phyloP scores from a whole-genome alignment of 2,113 vertebrate species.

The Mus musculus region DNA sequence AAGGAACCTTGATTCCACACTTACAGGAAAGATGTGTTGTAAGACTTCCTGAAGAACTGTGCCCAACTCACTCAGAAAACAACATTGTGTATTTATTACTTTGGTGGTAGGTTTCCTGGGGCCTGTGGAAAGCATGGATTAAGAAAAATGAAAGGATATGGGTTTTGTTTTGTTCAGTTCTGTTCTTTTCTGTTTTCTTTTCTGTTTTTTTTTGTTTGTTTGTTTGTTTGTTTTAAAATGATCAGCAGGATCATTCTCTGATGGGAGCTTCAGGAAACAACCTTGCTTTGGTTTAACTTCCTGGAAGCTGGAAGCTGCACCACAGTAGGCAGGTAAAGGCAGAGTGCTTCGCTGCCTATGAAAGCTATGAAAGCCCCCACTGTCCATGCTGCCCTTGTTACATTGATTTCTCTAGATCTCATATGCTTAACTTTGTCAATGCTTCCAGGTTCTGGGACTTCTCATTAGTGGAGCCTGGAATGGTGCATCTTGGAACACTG shows the following conservation, averaged over 20 bases:
- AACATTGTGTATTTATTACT: fast-evolving
- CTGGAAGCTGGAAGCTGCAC: background rate
- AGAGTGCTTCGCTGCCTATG: background rate
- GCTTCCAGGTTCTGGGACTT: background rate
- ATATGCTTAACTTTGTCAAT: background rate
- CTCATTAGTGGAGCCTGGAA: background rate
- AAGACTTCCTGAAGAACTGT: background rate
- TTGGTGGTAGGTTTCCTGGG: background rate
- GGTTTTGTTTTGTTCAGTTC: background rate
- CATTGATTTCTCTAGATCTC: background rate
- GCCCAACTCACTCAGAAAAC: background rate
- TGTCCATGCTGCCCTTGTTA: background rate
- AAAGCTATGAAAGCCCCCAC: background rate
- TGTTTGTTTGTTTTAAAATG: background rate
- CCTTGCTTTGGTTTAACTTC: background rate
- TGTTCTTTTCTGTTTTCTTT: no score
- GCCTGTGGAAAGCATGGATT: background rate
- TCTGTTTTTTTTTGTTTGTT: no score
- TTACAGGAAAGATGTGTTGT: background rate
- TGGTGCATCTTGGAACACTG: background rate
- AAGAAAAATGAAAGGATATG: background rate
- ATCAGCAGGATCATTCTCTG: background rate
- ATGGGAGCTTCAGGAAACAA: background rate
- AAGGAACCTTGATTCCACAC: background rate
- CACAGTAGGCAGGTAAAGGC: no score